Conservation (phyloP, 2,113 vertebrate species). For the Scophthalmus maximus region DNA sequence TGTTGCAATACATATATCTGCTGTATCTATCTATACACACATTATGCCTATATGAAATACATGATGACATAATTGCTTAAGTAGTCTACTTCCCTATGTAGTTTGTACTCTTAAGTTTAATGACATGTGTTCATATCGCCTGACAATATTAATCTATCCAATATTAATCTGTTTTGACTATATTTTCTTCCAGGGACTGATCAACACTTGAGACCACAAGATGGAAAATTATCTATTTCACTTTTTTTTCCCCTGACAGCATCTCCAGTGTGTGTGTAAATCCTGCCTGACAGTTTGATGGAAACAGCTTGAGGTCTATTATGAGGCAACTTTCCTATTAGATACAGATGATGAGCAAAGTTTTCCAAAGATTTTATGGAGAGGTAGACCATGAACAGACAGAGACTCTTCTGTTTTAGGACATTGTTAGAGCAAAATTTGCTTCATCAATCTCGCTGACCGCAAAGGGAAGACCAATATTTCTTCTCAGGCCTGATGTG, state of each 20-base stretch:
- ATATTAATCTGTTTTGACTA: slow-evolving; percentile 2
- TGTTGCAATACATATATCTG: too few relatives aligned
- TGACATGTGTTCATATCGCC: too few relatives aligned
- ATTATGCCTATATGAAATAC: too few relatives aligned
- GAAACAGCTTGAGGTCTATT: slow-evolving; percentile 61
- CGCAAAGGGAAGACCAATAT: slow-evolving; percentile 12
- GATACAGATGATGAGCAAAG: slow-evolving; percentile 60
- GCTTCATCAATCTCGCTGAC: slow-evolving; percentile 49
- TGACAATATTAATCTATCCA: slow-evolving; percentile 14
- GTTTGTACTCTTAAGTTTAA: too few relatives aligned
- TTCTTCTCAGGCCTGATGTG: slow-evolving; percentile 15
- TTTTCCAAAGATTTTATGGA: slow-evolving; percentile 34
- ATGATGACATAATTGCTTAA: too few relatives aligned
- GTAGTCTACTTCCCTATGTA: too few relatives aligned
- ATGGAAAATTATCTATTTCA: slow-evolving; percentile 52
- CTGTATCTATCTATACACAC: too few relatives aligned
- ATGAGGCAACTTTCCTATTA: slow-evolving; percentile 52
- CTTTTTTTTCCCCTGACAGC: slow-evolving; percentile 52
- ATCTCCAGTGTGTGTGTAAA: slow-evolving; percentile 52
- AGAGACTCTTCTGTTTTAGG: slow-evolving; percentile 42
- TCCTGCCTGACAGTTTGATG: slow-evolving; percentile 60
- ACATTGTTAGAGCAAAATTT: slow-evolving; percentile 52
- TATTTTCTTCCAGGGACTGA: slow-evolving; percentile 52
- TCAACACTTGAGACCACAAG: slow-evolving; percentile 45
- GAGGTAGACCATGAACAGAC: slow-evolving; percentile 25